phyloP scores from a whole-genome alignment of 2,113 vertebrate genomes.

The Megaleporinus macrocephalus region DNA sequence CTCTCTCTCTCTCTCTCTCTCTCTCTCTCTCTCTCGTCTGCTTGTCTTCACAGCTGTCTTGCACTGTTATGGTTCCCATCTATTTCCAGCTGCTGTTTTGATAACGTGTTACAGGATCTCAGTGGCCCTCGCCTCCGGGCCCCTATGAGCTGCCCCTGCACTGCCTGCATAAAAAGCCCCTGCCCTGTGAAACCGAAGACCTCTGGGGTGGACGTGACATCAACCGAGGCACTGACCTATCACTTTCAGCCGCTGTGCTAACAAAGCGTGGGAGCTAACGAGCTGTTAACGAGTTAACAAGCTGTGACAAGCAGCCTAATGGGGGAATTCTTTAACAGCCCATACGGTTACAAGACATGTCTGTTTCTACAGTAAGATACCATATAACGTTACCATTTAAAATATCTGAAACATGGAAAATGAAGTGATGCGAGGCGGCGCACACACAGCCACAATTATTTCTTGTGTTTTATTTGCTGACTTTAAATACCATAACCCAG shows the following conservation, averaged over 20 bases:
- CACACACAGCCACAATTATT: not conserved
- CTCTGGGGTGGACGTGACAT: slow-evolving; percentile 46
- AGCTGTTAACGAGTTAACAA: slow-evolving; percentile 48
- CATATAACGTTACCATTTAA: slow-evolving; percentile 16
- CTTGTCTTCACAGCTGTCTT: slow-evolving; percentile 76
- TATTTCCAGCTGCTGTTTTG: slow-evolving; percentile 73
- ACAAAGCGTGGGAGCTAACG: slow-evolving; percentile 37
- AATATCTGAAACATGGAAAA: slow-evolving; percentile 3
- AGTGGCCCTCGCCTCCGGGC: slow-evolving; percentile 36
- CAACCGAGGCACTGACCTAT: slow-evolving; percentile 44
- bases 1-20: slow-evolving; percentile 4
- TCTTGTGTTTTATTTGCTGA: not conserved
- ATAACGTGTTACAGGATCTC: slow-evolving; percentile 72
- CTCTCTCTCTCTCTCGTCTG: slow-evolving; percentile 36
- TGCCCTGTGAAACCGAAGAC: slow-evolving; percentile 67
- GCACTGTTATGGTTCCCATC: slow-evolving; percentile 69
- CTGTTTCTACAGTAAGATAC: slow-evolving; percentile 18
- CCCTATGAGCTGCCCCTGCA: slow-evolving; percentile 53
- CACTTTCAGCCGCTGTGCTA: slow-evolving; percentile 18
- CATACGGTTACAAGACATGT: slow-evolving; percentile 29
- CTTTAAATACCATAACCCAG: not conserved
- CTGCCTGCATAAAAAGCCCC: slow-evolving; percentile 27
- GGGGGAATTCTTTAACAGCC: slow-evolving; percentile 10
- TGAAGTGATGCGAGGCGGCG: not conserved
- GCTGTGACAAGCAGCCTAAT: slow-evolving; percentile 38